Evolutionary conservation across 2,888 invertebrate genomes (phyloP).

Genomic region (Zaprionus lineosus): DNA sequence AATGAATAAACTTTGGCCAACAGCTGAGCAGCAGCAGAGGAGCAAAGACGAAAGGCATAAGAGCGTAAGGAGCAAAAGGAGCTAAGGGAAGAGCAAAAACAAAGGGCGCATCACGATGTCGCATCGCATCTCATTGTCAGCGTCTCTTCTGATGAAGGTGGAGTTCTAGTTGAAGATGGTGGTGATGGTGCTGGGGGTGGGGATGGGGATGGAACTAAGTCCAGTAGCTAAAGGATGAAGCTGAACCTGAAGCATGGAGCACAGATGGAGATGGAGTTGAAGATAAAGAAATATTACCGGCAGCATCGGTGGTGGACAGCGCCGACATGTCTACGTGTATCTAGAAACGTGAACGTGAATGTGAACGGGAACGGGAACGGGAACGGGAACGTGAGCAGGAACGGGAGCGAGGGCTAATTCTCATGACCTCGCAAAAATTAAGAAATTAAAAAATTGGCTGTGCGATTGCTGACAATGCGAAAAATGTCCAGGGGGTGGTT

Average conservation of each 20-base stretch:
- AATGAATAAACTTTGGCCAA: slow-evolving; percentile 77
- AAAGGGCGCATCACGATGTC: slow-evolving; percentile 59
- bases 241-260: not conserved
- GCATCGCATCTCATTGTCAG: slow-evolving; percentile 61
- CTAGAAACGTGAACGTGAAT: slow-evolving; percentile 4
- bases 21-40: slow-evolving; percentile 25
- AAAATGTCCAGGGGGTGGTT: slow-evolving; percentile 70
- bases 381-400: slow-evolving; percentile 24
- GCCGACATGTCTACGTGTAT: slow-evolving; percentile 61
- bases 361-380: slow-evolving; percentile 26
- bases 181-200: not conserved
- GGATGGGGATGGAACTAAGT: slow-evolving; percentile 2
- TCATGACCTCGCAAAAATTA: slow-evolving; percentile 79
- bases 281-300: slow-evolving; percentile 74
- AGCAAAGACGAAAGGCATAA: not conserved
- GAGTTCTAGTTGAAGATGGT: not conserved
- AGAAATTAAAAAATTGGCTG: slow-evolving; percentile 80
- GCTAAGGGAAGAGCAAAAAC: no score
- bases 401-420: slow-evolving; percentile 57
- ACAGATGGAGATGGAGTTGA: slow-evolving; percentile 15
- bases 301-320: slow-evolving; percentile 45
- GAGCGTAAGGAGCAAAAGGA: not conserved
- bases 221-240: no score
- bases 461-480: slow-evolving; percentile 68
- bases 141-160: slow-evolving; percentile 29